phyloP scores from a whole-genome alignment of 2,113 vertebrate genomes.

The Caracal caracal region DNA sequence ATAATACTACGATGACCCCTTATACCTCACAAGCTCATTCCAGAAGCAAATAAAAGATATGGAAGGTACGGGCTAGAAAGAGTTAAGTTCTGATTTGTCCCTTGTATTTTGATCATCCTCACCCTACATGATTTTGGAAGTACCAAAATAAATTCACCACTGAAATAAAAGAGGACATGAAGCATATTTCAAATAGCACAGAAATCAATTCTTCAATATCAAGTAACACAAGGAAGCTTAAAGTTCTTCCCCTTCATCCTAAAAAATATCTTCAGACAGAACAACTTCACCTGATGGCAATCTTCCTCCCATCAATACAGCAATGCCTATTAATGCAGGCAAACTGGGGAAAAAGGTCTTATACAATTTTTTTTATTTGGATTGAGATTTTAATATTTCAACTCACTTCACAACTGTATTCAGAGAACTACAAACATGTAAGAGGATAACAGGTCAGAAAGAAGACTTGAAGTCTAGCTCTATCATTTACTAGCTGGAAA shows the following conservation, averaged over 20 bases:
- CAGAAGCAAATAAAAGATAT: neutral
- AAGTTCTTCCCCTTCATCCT: slow-evolving; percentile 32
- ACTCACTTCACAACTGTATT: neutral
- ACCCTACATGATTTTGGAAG: neutral
- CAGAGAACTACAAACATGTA: slow-evolving; percentile 3
- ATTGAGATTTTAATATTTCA: slow-evolving; percentile 41
- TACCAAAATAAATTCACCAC: slow-evolving; percentile 32
- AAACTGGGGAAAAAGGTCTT: neutral
- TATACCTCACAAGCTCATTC: neutral
- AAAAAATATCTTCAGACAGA: slow-evolving; percentile 32
- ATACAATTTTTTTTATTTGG: neutral
- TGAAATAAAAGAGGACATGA: neutral
- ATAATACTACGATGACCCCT: neutral
- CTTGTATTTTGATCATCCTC: slow-evolving; percentile 2
- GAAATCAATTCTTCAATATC: slow-evolving; percentile 14
- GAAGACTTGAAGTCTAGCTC: neutral
- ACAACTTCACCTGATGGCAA: neutral
- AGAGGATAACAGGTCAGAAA: neutral
- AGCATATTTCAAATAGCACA: neutral
- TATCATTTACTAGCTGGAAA: neutral
- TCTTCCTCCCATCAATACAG: neutral
- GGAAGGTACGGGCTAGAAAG: neutral
- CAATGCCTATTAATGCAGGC: neutral
- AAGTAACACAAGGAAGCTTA: slow-evolving; percentile 16
- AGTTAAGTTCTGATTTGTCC: neutral